Evolutionary conservation across 2,797 vertebrate species (phyloP).

Genomic region (Epinephelus awoara): DNA sequence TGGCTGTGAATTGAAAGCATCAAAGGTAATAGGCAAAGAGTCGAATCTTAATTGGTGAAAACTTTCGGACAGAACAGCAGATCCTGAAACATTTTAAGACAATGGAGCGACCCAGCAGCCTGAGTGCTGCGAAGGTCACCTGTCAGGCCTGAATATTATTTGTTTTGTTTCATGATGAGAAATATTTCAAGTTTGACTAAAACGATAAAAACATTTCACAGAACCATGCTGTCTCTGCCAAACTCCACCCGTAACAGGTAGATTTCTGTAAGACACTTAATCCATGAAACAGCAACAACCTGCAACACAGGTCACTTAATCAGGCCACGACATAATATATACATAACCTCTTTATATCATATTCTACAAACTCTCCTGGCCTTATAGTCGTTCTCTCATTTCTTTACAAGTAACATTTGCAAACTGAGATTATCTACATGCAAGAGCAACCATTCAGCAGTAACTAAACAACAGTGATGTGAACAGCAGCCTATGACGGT

Average conservation of each 20-base stretch:
- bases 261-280: constrained; percentile 50
- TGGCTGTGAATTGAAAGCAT: constrained; percentile 55
- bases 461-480: constrained; percentile 52
- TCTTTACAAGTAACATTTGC: constrained; percentile 49
- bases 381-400: constrained; percentile 20
- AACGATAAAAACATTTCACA: constrained; percentile 42
- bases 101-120: background rate
- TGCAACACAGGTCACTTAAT: constrained; percentile 50
- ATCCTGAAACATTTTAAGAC: constrained; percentile 44
- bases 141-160: constrained; percentile 29
- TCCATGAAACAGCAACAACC: constrained; percentile 38
- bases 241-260: constrained; percentile 5
- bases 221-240: constrained; percentile 11
- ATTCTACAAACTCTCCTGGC: constrained; percentile 37
- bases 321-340: constrained; percentile 62
- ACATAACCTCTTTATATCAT: constrained; percentile 30
- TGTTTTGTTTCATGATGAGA: constrained; percentile 36
- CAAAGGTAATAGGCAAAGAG: constrained; percentile 34
- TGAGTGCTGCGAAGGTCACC: background rate
- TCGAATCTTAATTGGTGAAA: constrained; percentile 4
- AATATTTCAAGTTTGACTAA: constrained; percentile 24
- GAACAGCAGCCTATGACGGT: constrained; percentile 50
- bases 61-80: constrained; percentile 2
- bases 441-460: constrained; percentile 58
- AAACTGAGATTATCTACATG: constrained; percentile 58